Conservation (phyloP, 1,140 invertebrate species). For the Drosophila busckii region DNA sequence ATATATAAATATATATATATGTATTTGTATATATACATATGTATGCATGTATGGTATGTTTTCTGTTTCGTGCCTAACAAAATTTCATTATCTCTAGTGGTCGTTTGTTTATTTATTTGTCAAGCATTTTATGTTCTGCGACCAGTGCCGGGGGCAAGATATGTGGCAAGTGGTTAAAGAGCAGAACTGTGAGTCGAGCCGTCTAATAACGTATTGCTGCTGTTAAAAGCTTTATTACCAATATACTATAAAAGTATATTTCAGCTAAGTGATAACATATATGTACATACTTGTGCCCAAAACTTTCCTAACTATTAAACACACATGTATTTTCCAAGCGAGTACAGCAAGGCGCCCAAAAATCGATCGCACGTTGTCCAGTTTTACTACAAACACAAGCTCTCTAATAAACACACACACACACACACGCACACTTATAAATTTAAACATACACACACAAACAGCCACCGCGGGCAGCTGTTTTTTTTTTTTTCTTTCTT, state of each 20-base stretch:
- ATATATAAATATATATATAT: too few relatives aligned
- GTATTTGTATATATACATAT: too few relatives aligned
- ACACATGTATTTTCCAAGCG: too few relatives aligned
- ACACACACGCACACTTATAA: slow-evolving; percentile 9
- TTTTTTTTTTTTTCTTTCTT: slow-evolving; percentile 42
- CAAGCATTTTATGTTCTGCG: slow-evolving; percentile 27
- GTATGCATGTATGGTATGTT: too few relatives aligned
- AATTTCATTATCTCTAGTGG: slow-evolving; percentile 69
- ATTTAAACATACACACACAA: slow-evolving; percentile 14
- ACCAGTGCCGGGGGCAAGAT: slow-evolving; percentile 2
- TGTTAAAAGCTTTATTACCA: slow-evolving; percentile 16
- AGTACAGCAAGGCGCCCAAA: slow-evolving; percentile 39
- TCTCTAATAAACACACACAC: slow-evolving; percentile 2
- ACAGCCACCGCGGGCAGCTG: slow-evolving; percentile 47
- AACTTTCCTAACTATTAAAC: too few relatives aligned
- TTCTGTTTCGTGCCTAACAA: slow-evolving; percentile 31
- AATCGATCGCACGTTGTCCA: slow-evolving; percentile 63
- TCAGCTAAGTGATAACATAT: too few relatives aligned
- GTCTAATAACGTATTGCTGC: too few relatives aligned
- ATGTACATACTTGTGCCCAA: too few relatives aligned
- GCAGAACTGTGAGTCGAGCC: too few relatives aligned
- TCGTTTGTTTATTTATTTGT: slow-evolving; percentile 69
- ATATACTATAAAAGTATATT: slow-evolving; percentile 3
- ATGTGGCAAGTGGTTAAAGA: too few relatives aligned
- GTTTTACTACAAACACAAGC: slow-evolving; percentile 38